Evolutionary conservation across 2,113 vertebrate species (phyloP), one percentile per base, ranked within the genome.

Genomic region (Phylloscopus trochiloides): DNA sequence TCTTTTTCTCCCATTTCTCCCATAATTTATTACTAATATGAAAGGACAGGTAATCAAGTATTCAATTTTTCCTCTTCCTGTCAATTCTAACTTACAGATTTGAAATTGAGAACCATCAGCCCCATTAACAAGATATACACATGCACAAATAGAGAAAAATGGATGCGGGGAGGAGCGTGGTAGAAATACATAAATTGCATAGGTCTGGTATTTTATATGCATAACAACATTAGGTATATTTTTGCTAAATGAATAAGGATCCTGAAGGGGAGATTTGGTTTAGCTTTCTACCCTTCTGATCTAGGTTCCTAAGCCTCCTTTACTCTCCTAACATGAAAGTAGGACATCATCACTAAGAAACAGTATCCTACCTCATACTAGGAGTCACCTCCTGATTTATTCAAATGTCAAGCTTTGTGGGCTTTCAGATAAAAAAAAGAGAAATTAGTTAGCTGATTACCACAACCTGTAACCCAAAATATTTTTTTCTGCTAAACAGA

Each of bases 121-220:
- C 7, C 28, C 3, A 58, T 59, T 42, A 66, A 47, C 17, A 86
- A 75, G 8, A 65, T 0, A 1, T 12, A 36, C 6, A 42, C 1
- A 54, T 5, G 22, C 10, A 75, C 0, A 2, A 88, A 70, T 12
- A 16, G 12, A 86, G 29, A 70, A 86, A 73, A 81, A 24, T 5
- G 6, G 40, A 50, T 0, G 1, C 70, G 5, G 18, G 28, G 9
- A 59, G 8, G 29, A 88, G 14, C 31, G 31, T 0, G 6, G 21
- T 0, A 86, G 34, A 59, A 92, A 73, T 12, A 51, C 22, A 50
- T 34, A 26, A 82, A 82, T 32, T 54, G 22, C 18, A 34, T 1
- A 63, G 15, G 6, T 40, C 57, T 61, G 9, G 8, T 52, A 65
- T 20, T 58, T 82, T 26, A 68, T 34, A 65, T 6, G 6, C 26